phyloP scores from a whole-genome alignment of 2,797 vertebrate genomes.

The Tokudaia muenninki region DNA sequence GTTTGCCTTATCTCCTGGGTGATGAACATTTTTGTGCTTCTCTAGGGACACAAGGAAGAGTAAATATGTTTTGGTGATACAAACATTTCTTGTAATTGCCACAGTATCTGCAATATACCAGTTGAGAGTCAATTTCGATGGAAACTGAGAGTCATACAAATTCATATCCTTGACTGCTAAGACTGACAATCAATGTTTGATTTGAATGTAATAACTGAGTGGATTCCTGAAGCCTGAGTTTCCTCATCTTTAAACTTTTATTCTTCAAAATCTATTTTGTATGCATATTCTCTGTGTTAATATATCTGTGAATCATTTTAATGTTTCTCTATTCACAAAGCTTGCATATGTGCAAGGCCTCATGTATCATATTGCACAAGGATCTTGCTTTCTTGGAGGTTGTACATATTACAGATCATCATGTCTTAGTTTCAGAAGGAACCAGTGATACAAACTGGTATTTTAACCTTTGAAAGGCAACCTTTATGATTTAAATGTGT shows the following conservation, averaged over 20 bases:
- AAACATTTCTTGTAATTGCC: neutral
- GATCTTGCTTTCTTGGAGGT: neutral
- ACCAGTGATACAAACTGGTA: neutral
- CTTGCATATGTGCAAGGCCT: neutral
- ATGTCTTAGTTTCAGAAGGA: neutral
- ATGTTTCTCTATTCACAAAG: neutral
- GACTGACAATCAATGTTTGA: neutral
- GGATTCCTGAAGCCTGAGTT: neutral
- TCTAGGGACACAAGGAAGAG: too few relatives aligned
- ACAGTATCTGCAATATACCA: neutral
- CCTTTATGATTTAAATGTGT: neutral
- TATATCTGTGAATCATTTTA: neutral
- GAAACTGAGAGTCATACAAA: neutral
- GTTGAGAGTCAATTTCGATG: neutral
- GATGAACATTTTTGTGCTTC: neutral
- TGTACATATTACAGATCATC: neutral
- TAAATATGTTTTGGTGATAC: neutral
- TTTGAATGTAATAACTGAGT: neutral
- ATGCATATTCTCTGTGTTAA: neutral
- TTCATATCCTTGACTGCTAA: neutral
- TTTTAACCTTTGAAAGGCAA: neutral
- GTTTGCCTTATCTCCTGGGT: neutral
- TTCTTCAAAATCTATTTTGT: neutral
- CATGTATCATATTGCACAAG: constrained; percentile 28
- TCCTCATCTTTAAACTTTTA: neutral